Percentiles rank a stretch among this genome's conserved stretches.
Evolutionary conservation across 2,888 invertebrate species (phyloP).

Genomic region (Aricia artaxerxes): DNA sequence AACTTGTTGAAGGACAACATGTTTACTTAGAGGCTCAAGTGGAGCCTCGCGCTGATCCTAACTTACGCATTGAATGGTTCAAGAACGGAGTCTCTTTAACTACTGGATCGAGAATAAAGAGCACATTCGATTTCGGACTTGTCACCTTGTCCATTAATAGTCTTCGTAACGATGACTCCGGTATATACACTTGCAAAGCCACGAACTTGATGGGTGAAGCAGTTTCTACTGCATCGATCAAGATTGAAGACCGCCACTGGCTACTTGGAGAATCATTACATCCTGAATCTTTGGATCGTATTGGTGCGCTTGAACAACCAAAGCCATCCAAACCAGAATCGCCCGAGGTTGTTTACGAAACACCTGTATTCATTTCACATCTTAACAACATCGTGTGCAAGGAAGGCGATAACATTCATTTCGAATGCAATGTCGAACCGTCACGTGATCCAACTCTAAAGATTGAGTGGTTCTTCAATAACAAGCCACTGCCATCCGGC

Average conservation of each 20-base stretch:
- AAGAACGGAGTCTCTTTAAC: conserved; percentile 93
- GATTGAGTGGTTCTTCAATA: conserved; percentile 97
- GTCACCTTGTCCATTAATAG: conserved; percentile 95
- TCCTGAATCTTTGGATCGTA: conserved; percentile 92
- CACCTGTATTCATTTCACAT: conserved; percentile 94
- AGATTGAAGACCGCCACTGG: conserved; percentile 94
- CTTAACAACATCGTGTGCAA: conserved; percentile 93
- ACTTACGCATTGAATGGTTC: conserved; percentile 94
- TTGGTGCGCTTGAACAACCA: conserved; percentile 92
- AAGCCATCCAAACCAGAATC: conserved; percentile 83
- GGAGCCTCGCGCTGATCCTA: conserved; percentile 93
- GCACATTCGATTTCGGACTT: conserved; percentile 97
- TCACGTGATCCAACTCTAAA: conserved; percentile 94
- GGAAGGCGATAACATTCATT: conserved; percentile 93
- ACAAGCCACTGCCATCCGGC: conserved; percentile 91
- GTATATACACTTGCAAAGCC: conserved; percentile 97
- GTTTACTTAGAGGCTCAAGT: conserved; percentile 94
- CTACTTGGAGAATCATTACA: conserved; percentile 92
- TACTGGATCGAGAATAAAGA: conserved; percentile 93
- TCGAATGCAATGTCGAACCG: conserved; percentile 95
- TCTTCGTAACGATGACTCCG: conserved; percentile 93
- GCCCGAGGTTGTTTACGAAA: conserved; percentile 89
- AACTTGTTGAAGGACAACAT: conserved; percentile 91
- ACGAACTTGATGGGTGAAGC: conserved; percentile 96
- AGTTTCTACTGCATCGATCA: conserved; percentile 93